Evolutionary conservation across 2,113 vertebrate species (phyloP).

Genomic region (Sus scrofa): DNA sequence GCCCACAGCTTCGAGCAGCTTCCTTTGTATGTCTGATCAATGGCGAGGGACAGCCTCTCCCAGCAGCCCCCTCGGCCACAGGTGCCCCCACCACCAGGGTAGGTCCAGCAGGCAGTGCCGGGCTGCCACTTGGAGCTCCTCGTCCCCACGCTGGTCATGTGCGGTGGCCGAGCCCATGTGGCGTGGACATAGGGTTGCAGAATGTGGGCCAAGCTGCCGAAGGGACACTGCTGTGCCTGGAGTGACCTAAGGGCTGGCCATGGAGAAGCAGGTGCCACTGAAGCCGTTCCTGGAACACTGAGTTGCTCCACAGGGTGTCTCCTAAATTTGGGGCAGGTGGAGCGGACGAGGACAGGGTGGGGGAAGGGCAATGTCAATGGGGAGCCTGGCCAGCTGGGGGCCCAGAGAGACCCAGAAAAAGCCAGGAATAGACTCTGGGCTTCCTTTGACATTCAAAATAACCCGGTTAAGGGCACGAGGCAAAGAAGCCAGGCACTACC

Average conservation of each 20-base stretch:
- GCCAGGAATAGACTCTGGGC: neutral
- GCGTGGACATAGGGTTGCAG: neutral
- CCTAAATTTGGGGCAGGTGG: neutral
- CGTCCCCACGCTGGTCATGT: neutral
- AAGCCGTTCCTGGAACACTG: neutral
- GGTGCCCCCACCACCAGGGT: rapidly evolving
- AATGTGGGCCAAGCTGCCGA: neutral
- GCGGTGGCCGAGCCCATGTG: rapidly evolving
- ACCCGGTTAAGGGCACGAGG: neutral
- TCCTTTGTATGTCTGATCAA: neutral
- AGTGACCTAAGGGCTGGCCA: neutral
- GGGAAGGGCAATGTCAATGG: neutral
- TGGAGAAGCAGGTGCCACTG: neutral
- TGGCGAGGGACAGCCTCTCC: neutral
- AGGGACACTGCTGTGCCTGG: neutral
- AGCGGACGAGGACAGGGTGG: neutral
- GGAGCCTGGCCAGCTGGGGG: neutral
- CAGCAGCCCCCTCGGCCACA: neutral
- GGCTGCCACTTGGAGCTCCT: neutral
- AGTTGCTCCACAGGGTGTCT: neutral
- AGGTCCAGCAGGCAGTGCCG: neutral
- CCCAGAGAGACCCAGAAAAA: neutral
- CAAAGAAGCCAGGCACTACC: neutral
- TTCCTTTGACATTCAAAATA: neutral
- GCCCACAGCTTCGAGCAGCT: neutral